A percentile compares a stretch with the other conserved stretches of the same genome.
phyloP scores from a whole-genome alignment of 2,888 invertebrate genomes.

The Scaeva pyrastri region DNA sequence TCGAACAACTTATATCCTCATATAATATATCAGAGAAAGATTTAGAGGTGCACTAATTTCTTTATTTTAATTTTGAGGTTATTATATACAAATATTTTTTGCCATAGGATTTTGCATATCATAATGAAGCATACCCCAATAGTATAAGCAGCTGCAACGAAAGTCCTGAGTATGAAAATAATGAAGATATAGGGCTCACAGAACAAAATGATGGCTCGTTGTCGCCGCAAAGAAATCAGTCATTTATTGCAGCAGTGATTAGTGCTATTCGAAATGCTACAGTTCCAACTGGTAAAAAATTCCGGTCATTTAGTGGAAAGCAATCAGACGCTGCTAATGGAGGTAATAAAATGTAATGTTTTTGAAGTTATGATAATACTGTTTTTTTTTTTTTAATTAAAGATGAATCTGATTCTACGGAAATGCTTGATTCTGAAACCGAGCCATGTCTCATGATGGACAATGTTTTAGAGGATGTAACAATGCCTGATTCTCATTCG shows the following conservation, averaged over 20 bases:
- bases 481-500: constrained; percentile 87
- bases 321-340: constrained; percentile 79
- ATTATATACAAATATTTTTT: constrained; percentile 46
- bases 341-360: constrained; percentile 76
- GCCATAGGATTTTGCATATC: constrained; percentile 89
- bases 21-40: constrained; percentile 91
- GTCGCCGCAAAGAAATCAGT: constrained; percentile 87
- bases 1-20: constrained; percentile 89
- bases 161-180: constrained; percentile 84
- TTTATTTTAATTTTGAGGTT: neutral
- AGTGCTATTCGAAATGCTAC: constrained; percentile 88
- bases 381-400: neutral
- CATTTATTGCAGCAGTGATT: constrained; percentile 90
- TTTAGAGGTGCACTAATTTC: constrained; percentile 86
- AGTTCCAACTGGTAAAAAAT: constrained; percentile 81
- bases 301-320: constrained; percentile 80
- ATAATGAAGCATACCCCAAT: constrained; percentile 91
- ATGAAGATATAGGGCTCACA: constrained; percentile 70
- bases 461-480: constrained; percentile 88
- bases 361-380: neutral
- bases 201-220: constrained; percentile 83
- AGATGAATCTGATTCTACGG: constrained; percentile 90
- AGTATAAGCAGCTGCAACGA: constrained; percentile 89
- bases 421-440: constrained; percentile 92
- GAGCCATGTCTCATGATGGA: constrained; percentile 93